phyloP scores from a whole-genome alignment of 2,797 vertebrate species.

The Alexandromys oeconomus region DNA sequence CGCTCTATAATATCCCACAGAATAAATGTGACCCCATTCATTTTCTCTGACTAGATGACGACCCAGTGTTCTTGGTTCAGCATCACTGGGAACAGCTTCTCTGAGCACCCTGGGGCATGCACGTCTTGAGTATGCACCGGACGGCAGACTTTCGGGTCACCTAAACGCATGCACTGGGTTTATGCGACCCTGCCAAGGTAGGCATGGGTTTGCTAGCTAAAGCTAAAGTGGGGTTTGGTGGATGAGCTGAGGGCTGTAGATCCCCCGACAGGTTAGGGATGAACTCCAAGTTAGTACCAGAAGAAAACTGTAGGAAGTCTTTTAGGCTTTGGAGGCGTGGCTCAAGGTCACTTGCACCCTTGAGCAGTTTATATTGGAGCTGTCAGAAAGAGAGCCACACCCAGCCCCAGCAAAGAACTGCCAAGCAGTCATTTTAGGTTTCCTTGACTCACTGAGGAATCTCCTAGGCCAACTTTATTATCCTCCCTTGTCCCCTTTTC shows the following conservation, averaged over 20 bases:
- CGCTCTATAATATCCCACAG: not conserved
- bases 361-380: constrained; percentile 81
- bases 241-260: not conserved
- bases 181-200: not conserved
- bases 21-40: not conserved
- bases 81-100: fast-evolving
- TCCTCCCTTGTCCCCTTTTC: not conserved
- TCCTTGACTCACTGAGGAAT: constrained; percentile 79
- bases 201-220: not conserved
- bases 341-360: constrained; percentile 81
- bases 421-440: constrained; percentile 84
- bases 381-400: constrained; percentile 85
- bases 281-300: not conserved
- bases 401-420: constrained; percentile 83
- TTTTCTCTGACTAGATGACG: fast-evolving
- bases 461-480: constrained; percentile 73
- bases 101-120: not conserved
- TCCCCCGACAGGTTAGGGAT: not conserved
- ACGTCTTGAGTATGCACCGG: fast-evolving
- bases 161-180: fast-evolving
- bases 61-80: not conserved
- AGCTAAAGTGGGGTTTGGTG: not conserved
- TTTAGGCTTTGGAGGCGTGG: constrained; percentile 47
- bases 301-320: not conserved
- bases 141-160: not conserved